Percentiles rank a stretch among this genome's conserved stretches.
Evolutionary conservation across 2,888 invertebrate genomes (phyloP).

Genomic region (Nesidiocoris tenuis): DNA sequence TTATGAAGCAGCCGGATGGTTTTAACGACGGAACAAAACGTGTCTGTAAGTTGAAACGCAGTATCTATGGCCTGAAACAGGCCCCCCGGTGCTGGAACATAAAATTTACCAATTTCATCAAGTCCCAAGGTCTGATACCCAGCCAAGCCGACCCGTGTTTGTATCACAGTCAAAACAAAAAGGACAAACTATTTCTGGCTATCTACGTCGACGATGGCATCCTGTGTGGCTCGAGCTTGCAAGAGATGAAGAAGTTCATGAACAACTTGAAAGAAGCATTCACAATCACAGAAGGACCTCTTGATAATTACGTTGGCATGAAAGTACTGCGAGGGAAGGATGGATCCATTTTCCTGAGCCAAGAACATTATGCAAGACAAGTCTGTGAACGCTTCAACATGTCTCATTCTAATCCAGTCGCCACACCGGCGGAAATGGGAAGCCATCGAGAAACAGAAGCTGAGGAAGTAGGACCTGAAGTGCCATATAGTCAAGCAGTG

Average conservation of each 20-base stretch:
- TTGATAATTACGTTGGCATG: not conserved
- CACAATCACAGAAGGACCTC: constrained; percentile 1
- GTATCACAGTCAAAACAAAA: not conserved
- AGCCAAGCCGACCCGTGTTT: not conserved
- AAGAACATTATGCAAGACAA: not conserved
- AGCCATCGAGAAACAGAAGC: not conserved
- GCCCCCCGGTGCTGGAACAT: constrained; percentile 7
- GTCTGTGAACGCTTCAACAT: not conserved
- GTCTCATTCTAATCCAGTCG: not conserved
- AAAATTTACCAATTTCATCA: not conserved
- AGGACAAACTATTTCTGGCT: not conserved
- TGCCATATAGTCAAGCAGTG: not conserved
- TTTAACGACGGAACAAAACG: constrained; percentile 4
- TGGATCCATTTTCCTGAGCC: not conserved
- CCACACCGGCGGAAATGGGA: not conserved
- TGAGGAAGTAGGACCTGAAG: not conserved
- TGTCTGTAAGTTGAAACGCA: constrained; percentile 23
- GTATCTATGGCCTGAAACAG: constrained; percentile 6
- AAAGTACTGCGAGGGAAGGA: not conserved
- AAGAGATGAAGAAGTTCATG: constrained; percentile 9
- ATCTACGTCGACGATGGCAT: constrained; percentile 3
- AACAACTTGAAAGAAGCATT: constrained; percentile 5
- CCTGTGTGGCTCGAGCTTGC: not conserved
- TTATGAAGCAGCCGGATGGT: constrained; percentile 24
- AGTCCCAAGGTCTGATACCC: not conserved